Evolutionary conservation across 2,113 vertebrate species (phyloP).

Genomic region (Mungos mungo): DNA sequence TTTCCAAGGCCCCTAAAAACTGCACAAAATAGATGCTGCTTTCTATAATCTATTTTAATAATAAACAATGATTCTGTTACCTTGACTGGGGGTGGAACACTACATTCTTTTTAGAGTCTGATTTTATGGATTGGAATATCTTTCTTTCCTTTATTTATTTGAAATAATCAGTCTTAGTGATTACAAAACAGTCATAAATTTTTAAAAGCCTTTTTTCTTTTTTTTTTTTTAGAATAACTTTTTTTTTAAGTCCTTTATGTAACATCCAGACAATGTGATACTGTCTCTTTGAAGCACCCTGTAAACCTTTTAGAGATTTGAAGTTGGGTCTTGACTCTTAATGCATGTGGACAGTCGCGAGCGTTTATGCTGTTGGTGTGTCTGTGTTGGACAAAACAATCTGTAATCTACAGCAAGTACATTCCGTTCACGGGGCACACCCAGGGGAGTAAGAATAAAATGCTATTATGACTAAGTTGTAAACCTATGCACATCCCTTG

Average conservation of each 20-base stretch:
- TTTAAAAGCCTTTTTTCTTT: constrained; percentile 81
- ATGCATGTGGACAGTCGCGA: constrained; percentile 98
- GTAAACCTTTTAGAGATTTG: constrained; percentile 94
- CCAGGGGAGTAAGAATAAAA: constrained; percentile 90
- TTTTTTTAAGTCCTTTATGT: constrained; percentile 87
- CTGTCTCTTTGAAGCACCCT: constrained; percentile 98
- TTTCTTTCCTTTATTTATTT: constrained; percentile 91
- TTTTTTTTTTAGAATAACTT: constrained; percentile 82
- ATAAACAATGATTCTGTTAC: constrained; percentile 90
- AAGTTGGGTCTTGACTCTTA: constrained; percentile 95
- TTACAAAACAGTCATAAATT: constrained; percentile 86
- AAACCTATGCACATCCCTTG: constrained; percentile 98
- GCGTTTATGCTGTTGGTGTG: constrained; percentile 95
- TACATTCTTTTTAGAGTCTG: constrained; percentile 90
- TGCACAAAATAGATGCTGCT: constrained; percentile 93
- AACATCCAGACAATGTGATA: constrained; percentile 90
- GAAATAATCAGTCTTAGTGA: constrained; percentile 88
- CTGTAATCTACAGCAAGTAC: constrained; percentile 93
- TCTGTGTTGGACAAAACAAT: constrained; percentile 91
- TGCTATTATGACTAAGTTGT: constrained; percentile 91
- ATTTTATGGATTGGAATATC: constrained; percentile 88
- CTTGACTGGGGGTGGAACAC: constrained; percentile 89
- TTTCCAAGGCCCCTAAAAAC: constrained; percentile 91
- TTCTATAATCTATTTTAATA: constrained; percentile 93
- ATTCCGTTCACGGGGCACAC: constrained; percentile 94